Base-by-base conservation (phyloP, 2,113 vertebrate genomes). In the Nannospalax galili region DNA sequence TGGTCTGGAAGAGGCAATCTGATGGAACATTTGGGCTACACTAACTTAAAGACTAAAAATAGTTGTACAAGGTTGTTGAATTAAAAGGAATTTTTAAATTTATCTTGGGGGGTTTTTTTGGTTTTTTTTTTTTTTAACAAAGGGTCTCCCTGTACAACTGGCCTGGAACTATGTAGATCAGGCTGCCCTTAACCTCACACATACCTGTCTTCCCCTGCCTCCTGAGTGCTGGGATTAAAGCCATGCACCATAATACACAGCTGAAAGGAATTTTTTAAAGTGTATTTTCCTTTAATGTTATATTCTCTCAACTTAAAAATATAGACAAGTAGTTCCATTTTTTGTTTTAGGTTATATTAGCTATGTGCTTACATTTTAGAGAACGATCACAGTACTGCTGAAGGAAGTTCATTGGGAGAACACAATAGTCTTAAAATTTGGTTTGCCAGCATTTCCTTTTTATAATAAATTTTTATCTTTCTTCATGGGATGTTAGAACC, bases 11-110 rank as follows among this genome's bases (percentile, higher is more conserved):
- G 77, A 42, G 10, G 90, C 74, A 62, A n/a, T 69, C 45, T 67
- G 19, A 52, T 93, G 16, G 12, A 40, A 26, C 72, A 91, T 88
- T 70, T 80, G 10, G 20, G 8, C 73, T 72, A n/a, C n/a, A n/a
- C n/a, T n/a, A 2, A 77, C 73, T 92, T 92, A 88, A 20, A 88
- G 70, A 62, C 64, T 88, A 67, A 95, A 85, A 95, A 26, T 84
- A 78, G 20, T n/a, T 37, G 48, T 92, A 52, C 65, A 65, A 48
- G 1, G 14, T 86, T 42, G 2, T 79, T 65, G 48, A 90, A 90
- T 58, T 95, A 86, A 69, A 60, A 84, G 75, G 20, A 84, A 28
- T 90, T 93, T 94, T 28, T 77, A n/a, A n/a, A n/a, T n/a, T n/a
- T n/a, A n/a, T n/a, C n/a, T n/a, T n/a, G n/a, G n/a, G n/a, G n/a